A percentile compares a stretch with the other conserved stretches of the same genome.
Conservation (phyloP, 2,888 invertebrate species). For the Myopa tessellatipennis region DNA sequence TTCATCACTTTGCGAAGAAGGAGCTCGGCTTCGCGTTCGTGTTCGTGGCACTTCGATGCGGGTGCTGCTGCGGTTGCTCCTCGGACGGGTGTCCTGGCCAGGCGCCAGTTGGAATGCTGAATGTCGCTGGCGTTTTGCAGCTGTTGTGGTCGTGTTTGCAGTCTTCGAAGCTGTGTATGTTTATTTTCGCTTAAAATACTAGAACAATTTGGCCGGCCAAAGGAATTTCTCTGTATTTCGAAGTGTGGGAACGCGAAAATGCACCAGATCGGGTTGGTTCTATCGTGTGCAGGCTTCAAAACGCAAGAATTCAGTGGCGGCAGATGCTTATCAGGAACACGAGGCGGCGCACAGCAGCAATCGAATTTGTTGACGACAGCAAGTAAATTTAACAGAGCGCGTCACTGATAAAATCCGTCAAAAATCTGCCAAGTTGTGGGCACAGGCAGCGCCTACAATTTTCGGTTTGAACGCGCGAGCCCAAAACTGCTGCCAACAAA, state of each 20-base stretch:
- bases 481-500: neutral
- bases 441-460: constrained; percentile 22
- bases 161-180: neutral
- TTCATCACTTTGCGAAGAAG: neutral
- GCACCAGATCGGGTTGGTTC: neutral
- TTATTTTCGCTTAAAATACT: neutral
- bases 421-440: constrained; percentile 31
- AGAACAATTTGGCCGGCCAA: no score
- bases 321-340: constrained; percentile 28
- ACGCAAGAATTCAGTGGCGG: neutral
- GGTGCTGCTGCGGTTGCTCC: constrained; percentile 5
- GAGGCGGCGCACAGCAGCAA: constrained; percentile 2
- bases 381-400: constrained; percentile 40
- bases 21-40: neutral
- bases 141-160: constrained; percentile 16
- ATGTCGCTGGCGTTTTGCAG: neutral
- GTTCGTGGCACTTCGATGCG: neutral
- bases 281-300: neutral
- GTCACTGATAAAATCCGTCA: constrained; percentile 40
- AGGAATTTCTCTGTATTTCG: neutral
- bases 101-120: neutral
- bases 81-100: neutral
- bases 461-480: neutral
- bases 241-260: neutral
- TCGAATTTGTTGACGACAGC: constrained; percentile 6